phyloP scores from a whole-genome alignment of 64 coral and sea anemone species.

The Pocillopora damicornis region DNA sequence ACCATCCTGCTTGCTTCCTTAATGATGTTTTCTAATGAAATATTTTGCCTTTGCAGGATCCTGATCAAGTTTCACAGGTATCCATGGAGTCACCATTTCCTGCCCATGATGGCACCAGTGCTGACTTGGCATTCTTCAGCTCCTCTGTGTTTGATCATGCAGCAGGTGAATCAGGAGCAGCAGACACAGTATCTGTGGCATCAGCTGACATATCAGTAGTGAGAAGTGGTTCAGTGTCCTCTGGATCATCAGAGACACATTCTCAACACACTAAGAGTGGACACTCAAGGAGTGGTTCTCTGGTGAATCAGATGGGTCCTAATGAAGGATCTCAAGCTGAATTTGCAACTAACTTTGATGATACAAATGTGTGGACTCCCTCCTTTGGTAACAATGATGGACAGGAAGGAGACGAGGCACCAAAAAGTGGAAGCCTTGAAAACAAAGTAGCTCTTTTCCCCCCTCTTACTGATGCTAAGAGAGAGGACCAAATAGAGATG shows the following conservation, averaged over 20 bases:
- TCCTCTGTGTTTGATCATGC: slow-evolving; percentile 47
- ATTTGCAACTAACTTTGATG: not conserved
- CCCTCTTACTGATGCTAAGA: not conserved
- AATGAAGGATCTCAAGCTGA: slow-evolving; percentile 15
- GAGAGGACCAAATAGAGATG: not conserved
- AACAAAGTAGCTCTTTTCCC: slow-evolving; percentile 19
- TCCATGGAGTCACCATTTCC: slow-evolving; percentile 6
- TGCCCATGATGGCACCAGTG: not conserved
- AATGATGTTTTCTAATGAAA: not conserved
- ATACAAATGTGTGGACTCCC: not conserved
- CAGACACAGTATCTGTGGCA: slow-evolving; percentile 66
- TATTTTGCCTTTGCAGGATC: not conserved
- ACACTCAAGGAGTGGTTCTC: slow-evolving; percentile 12
- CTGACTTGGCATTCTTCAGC: slow-evolving; percentile 55
- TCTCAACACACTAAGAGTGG: slow-evolving; percentile 5
- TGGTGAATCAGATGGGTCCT: not conserved
- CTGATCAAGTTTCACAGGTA: slow-evolving; percentile 29
- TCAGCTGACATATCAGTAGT: slow-evolving; percentile 58
- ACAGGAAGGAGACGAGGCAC: not conserved
- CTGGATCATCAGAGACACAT: slow-evolving; percentile 54
- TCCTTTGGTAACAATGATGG: not conserved
- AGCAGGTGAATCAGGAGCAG: slow-evolving; percentile 37
- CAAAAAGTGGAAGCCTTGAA: not conserved
- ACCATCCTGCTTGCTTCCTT: no score
- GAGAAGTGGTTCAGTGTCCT: slow-evolving; percentile 78